These are phyloP conservation scores for Melanotaenia maccullochi DNA, from an alignment of 2,797 vertebrate genomes.

Conservation along the genomic window DNA sequence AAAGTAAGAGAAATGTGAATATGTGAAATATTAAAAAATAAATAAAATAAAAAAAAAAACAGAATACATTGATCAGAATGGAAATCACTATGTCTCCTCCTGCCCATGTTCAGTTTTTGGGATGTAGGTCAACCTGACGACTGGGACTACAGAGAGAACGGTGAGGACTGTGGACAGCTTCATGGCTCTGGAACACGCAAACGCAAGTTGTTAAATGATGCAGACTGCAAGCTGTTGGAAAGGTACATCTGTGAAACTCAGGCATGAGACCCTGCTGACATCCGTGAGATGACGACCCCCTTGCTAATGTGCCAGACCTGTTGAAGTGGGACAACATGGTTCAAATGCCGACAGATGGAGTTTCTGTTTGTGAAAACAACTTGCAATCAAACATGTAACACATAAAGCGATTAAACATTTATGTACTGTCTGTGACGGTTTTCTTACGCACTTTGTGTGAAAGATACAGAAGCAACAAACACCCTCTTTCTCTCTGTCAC, in stretches of 20 bases:
- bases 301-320: not conserved
- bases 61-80: not conserved
- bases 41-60: not conserved
- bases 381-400: not conserved
- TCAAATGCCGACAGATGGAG: conserved; percentile 1
- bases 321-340: not conserved
- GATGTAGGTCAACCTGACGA: conserved; percentile 76
- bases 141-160: conserved; percentile 67
- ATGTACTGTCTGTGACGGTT: too few relatives aligned
- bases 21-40: too few relatives aligned
- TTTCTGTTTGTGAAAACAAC: not conserved
- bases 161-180: conserved; percentile 81
- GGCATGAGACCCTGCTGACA: conserved; percentile 1
- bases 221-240: conserved; percentile 51
- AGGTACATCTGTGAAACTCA: conserved; percentile 73
- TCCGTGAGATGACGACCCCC: not conserved
- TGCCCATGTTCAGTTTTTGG: conserved; percentile 69
- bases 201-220: conserved; percentile 76
- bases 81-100: not conserved
- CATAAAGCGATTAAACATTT: not conserved
- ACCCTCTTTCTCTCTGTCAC: not conserved
- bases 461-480: not conserved
- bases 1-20: conserved; percentile 58
- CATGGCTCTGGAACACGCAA: fast-evolving
- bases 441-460: too few relatives aligned